phyloP scores from a whole-genome alignment of 2,888 invertebrate genomes.

The Macrosiphum euphorbiae region DNA sequence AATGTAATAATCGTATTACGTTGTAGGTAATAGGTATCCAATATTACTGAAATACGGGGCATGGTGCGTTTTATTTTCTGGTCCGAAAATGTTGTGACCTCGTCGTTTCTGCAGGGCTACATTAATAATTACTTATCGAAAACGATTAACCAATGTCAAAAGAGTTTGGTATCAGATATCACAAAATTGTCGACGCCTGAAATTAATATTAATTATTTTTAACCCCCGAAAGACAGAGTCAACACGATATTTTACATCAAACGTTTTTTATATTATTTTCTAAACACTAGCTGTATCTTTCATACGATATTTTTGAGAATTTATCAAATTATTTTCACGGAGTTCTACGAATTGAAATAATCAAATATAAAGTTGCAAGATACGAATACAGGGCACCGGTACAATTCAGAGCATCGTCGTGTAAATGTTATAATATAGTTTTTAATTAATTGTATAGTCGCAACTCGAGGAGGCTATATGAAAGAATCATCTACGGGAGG shows the following conservation, averaged over 20 bases:
- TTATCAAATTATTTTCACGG: not conserved
- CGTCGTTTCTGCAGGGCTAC: not conserved
- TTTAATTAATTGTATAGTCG: not conserved
- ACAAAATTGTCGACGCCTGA: not conserved
- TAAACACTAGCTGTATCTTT: not conserved
- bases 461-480: not conserved
- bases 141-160: not conserved
- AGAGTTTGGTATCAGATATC: not conserved
- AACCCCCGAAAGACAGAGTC: not conserved
- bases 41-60: not conserved
- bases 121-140: not conserved
- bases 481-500: not conserved
- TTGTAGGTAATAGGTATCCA: not conserved
- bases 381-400: not conserved
- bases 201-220: not conserved
- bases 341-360: not conserved
- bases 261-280: not conserved
- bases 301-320: not conserved
- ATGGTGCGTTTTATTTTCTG: not conserved
- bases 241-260: not conserved
- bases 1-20: not conserved
- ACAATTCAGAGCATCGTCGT: not conserved
- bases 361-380: not conserved
- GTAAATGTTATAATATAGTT: not conserved
- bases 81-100: not conserved